Base-by-base conservation (phyloP, 1,140 invertebrate species). In the Chionoecetes opilio region DNA sequence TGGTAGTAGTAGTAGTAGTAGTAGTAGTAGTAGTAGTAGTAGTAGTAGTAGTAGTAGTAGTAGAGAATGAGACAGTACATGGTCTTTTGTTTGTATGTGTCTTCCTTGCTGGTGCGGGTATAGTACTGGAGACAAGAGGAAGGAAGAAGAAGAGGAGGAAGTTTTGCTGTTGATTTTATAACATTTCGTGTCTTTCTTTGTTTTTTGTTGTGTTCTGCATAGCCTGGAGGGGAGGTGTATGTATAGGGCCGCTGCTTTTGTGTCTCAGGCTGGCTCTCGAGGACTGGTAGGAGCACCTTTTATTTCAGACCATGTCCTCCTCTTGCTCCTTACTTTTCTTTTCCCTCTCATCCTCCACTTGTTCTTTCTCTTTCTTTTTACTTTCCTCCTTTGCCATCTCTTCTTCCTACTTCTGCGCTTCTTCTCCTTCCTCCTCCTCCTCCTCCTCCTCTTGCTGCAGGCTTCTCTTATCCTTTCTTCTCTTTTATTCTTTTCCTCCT, bases 11-110 rank as follows among this genome's bases (percentile, higher is more conserved):
- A 90, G 9, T 31, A 90, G 9, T 46, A 53, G 9, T 90, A 90
- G 9, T 90, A 90, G 9, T 90, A 90, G 9, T 82, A 92, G 21
- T 92, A 92, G 21, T 92, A 82, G 37, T 92, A 92, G 21, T 92
- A 82, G 5, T 34, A 82, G 37, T 82, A 92, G 21, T 82, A 91
- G 11, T 63, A 91, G 34, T 31, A 91, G 14, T 6, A 91, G 11
- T 63, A 75, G 34, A 8, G 41, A 8, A 5, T 46, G 14, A 46
- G 5, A 14, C 41, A 46, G 14, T 14, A 46, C 14, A 8, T 14
- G 14, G 41, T 14, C 14, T 46, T 14, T 46, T 46, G n/a, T n/a
- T n/a, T n/a, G n/a, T n/a, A n/a, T n/a, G n/a, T n/a, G n/a, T n/a
- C 46, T 53, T 53, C 21, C 21, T 17, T 53, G 46, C 46, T 17